Evolutionary conservation across 2,888 invertebrate species (phyloP), one percentile per base, ranked within the genome.

Genomic region (Subacronicta megacephala): DNA sequence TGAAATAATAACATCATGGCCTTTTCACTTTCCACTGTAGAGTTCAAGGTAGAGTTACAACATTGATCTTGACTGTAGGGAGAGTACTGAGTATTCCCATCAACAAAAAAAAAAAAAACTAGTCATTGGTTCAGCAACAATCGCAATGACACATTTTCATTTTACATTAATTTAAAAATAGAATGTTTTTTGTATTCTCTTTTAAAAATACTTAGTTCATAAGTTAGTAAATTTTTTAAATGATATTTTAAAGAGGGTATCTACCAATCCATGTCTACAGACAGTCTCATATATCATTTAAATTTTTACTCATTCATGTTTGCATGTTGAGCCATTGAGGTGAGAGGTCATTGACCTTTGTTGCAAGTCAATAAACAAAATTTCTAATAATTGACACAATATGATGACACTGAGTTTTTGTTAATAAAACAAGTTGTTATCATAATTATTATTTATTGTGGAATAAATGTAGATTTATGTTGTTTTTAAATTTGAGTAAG

Each of bases 321-420:
- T 70, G 64, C 49, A 57, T 52, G 50, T 20, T 62, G 17, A 36
- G 23, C 51, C 51, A 53, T 71, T 63, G 67, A 59, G 45, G 55
- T 64, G 55, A 51, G 56, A 72, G 69, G 60, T 62, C 62, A 75
- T 6, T 74, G 69, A 72, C 68, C 69, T 45, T 33, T 61, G 59
- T 36, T 71, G 65, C 61, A 75, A 62, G 64, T 33, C 50, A 66
- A 51, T 75, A 55, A 20, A 66, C 44, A 42, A 10, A 2, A 9
- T 49, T 57, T 58, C 46, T 31, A 18, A 44, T 40, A 44, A 37
- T 44, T 42, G 18, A 45, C 38, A 50, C 42, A 50, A n/a, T 35
- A 16, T 51, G 36, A 51, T 44, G 36, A 33, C 33, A 26, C 36
- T 36, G 52, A 6, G 7, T 43, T 7, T 61, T 31, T 31, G n/a